Evolutionary conservation across 2,888 invertebrate species (phyloP).

Genomic region (Ophion ventricosus): DNA sequence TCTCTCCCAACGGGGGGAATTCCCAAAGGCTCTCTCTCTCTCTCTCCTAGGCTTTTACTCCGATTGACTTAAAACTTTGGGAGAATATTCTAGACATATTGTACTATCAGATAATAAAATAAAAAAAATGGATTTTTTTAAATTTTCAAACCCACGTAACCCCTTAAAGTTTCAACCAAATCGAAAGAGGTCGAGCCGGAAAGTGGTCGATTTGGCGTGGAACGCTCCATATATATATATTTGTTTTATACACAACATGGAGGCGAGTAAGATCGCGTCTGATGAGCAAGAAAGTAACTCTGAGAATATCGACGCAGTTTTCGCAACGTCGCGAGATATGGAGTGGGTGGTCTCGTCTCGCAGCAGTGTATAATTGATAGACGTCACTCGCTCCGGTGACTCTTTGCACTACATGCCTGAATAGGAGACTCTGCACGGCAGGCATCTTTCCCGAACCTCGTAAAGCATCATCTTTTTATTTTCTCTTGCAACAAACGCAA

Average conservation of each 20-base stretch:
- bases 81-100: too few relatives aligned
- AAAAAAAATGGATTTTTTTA: too few relatives aligned
- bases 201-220: too few relatives aligned
- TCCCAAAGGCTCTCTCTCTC: too few relatives aligned
- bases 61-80: too few relatives aligned
- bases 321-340: slow-evolving; percentile 12
- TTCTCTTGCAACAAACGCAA: slow-evolving; percentile 4
- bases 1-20: too few relatives aligned
- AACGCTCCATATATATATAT: not conserved
- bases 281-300: slow-evolving; percentile 4
- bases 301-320: slow-evolving; percentile 21
- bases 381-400: slow-evolving; percentile 25
- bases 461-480: slow-evolving; percentile 15
- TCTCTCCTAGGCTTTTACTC: too few relatives aligned
- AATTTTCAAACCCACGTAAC: too few relatives aligned
- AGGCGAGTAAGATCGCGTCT: slow-evolving; percentile 11
- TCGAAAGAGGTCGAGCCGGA: too few relatives aligned
- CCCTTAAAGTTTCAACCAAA: too few relatives aligned
- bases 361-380: slow-evolving; percentile 43
- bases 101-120: too few relatives aligned
- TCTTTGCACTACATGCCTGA: slow-evolving; percentile 6
- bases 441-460: slow-evolving; percentile 10
- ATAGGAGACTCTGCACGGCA: slow-evolving; percentile 7
- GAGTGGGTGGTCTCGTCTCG: slow-evolving; percentile 57
- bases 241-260: not conserved